A percentile compares a stretch with the other conserved stretches of the same genome.
Conservation (phyloP, 1,140 invertebrate species). For the Muscidifurax raptorellus region DNA sequence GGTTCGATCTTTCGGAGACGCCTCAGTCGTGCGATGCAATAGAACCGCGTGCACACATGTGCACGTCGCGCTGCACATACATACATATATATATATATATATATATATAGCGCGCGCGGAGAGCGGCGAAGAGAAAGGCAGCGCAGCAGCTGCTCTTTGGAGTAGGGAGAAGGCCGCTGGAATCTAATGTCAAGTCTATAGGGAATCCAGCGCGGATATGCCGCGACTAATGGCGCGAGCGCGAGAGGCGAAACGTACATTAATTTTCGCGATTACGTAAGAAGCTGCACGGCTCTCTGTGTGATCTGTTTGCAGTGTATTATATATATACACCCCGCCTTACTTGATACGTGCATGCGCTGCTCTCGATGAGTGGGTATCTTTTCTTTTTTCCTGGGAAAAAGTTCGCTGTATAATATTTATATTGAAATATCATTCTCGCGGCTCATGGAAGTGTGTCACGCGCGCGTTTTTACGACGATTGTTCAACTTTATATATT, state of each 20-base stretch:
- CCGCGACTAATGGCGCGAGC: constrained; percentile 9
- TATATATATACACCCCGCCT: too few species aligned
- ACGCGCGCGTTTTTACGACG: constrained; percentile 29
- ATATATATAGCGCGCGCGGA: constrained; percentile 42
- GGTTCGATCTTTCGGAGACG: too few species aligned
- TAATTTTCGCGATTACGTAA: constrained; percentile 37
- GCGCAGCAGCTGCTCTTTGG: constrained; percentile 45
- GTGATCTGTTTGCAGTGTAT: too few species aligned
- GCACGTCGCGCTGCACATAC: too few species aligned
- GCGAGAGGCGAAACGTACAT: constrained; percentile 20
- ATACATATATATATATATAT: too few species aligned
- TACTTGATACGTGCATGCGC: too few species aligned
- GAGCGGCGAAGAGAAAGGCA: constrained; percentile 66
- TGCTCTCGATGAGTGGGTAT: too few species aligned
- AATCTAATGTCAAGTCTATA: constrained; percentile 67
- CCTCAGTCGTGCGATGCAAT: too few species aligned
- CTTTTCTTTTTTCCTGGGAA: too few species aligned
- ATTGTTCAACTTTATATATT: constrained; percentile 43
- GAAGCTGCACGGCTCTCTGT: too few species aligned
- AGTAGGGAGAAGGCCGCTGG: constrained; percentile 58
- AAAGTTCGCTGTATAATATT: too few species aligned
- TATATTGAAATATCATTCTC: neutral
- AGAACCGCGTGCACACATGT: too few species aligned
- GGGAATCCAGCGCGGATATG: constrained; percentile 51
- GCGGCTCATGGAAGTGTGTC: neutral